A percentile compares a stretch with the other conserved stretches of the same genome.
Evolutionary conservation across 1,140 invertebrate species (phyloP).

Genomic region (Cyclargus thomasi): DNA sequence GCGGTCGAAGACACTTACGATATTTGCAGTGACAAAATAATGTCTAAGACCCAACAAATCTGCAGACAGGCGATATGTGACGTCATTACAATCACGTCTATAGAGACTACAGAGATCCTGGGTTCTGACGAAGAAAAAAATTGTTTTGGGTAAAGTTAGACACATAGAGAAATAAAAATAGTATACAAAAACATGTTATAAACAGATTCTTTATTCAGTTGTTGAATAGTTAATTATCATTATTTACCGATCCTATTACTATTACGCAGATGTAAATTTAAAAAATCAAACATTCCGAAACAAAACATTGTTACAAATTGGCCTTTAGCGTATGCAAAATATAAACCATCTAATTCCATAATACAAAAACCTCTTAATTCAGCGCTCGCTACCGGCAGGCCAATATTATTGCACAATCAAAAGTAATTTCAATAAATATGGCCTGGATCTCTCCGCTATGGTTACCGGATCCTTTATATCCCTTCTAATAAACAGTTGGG

Average conservation of each 20-base stretch:
- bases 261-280: no score
- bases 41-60: not conserved
- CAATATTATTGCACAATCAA: slow-evolving; percentile 68
- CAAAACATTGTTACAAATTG: slow-evolving; percentile 24
- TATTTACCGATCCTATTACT: no score
- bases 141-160: no score
- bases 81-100: no score
- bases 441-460: slow-evolving; percentile 44
- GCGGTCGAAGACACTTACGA: not conserved
- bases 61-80: no score
- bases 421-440: slow-evolving; percentile 73
- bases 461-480: slow-evolving; percentile 55
- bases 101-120: no score
- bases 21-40: slow-evolving; percentile 1
- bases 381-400: slow-evolving; percentile 55
- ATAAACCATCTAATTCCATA: slow-evolving; percentile 63
- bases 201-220: no score
- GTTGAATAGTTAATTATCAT: no score
- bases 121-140: no score
- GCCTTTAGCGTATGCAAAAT: slow-evolving; percentile 38
- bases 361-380: slow-evolving; percentile 64
- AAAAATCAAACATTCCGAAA: slow-evolving; percentile 4
- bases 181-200: no score
- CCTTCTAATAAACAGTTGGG: slow-evolving; percentile 68
- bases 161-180: no score